A percentile compares a stretch with the other conserved stretches of the same genome.
These are phyloP conservation scores for Cetoscarus ocellatus DNA, from an alignment of 2,797 vertebrate genomes.

Conservation along the genomic window DNA sequence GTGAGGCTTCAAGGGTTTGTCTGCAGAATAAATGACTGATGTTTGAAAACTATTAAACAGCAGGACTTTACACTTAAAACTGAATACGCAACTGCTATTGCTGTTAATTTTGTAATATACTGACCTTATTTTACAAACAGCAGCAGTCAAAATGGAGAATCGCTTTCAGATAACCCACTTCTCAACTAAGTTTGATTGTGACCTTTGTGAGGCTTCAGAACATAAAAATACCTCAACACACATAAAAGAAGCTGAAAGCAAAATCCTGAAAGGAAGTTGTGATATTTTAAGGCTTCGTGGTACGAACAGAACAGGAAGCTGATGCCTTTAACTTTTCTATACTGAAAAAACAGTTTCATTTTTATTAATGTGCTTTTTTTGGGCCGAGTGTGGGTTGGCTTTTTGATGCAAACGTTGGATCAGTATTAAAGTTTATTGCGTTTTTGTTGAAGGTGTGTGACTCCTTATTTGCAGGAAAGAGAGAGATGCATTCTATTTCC, in stretches of 20 bases:
- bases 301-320: conserved; percentile 24
- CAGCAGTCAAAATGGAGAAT: conserved; percentile 29
- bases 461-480: conserved; percentile 62
- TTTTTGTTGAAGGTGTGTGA: conserved; percentile 12
- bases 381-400: not conserved
- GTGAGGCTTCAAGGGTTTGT: conserved; percentile 1
- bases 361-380: conserved; percentile 33
- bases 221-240: conserved; percentile 42
- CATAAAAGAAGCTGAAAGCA: conserved; percentile 27
- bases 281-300: conserved; percentile 18
- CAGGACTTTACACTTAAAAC: conserved; percentile 35
- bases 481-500: conserved; percentile 64
- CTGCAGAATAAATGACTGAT: conserved; percentile 24
- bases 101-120: conserved; percentile 49
- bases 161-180: conserved; percentile 30
- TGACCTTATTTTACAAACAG: conserved; percentile 54
- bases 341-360: conserved; percentile 20
- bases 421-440: conserved; percentile 43
- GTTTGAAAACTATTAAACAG: conserved; percentile 27
- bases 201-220: conserved; percentile 31
- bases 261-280: conserved; percentile 20
- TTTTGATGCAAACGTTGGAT: conserved; percentile 34
- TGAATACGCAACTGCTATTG: conserved; percentile 56
- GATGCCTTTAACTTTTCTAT: conserved; percentile 40
- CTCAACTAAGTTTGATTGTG: conserved; percentile 48